Percentiles rank a stretch among this genome's conserved stretches.
phyloP scores from a whole-genome alignment of 2,113 vertebrate species.

The Pogona vitticeps region DNA sequence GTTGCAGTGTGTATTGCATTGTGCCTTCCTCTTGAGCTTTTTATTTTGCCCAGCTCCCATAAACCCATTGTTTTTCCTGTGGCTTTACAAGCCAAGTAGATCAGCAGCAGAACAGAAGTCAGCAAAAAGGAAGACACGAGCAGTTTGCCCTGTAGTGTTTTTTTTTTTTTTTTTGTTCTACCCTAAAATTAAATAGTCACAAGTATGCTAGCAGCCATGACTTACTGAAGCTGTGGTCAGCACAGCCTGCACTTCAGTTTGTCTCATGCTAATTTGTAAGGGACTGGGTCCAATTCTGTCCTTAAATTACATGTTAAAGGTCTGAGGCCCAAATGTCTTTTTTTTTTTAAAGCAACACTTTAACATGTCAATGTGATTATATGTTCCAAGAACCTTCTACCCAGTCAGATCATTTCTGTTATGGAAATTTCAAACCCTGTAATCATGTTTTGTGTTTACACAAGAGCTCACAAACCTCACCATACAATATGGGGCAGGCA shows the following conservation, averaged over 20 bases:
- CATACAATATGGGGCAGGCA: neutral
- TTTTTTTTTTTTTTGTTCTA: neutral
- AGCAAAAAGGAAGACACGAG: conserved; percentile 20
- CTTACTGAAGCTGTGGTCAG: conserved; percentile 57
- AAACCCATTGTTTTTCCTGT: fast-evolving
- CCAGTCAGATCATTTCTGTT: conserved; percentile 25
- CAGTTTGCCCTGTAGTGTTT: neutral
- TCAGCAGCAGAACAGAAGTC: conserved; percentile 7
- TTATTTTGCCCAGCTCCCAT: fast-evolving
- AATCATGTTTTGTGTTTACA: conserved; percentile 52
- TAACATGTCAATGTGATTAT: conserved; percentile 11
- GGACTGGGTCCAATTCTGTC: conserved; percentile 33
- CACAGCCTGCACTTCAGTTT: conserved; percentile 28
- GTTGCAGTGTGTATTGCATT: neutral
- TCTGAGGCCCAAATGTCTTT: conserved; percentile 42
- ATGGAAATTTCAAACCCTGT: conserved; percentile 46
- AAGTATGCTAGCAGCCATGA: conserved; percentile 24
- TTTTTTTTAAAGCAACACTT: conserved; percentile 53
- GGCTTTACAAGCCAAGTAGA: neutral
- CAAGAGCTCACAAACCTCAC: neutral
- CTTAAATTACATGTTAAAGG: conserved; percentile 55
- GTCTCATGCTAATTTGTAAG: conserved; percentile 58
- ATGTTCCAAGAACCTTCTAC: conserved; percentile 43
- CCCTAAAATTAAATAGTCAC: conserved; percentile 49
- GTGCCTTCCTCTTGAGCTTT: neutral